These are phyloP conservation scores for Gandaritis pyraliata DNA, from an alignment of 2,888 invertebrate genomes.

Conservation along the genomic window DNA sequence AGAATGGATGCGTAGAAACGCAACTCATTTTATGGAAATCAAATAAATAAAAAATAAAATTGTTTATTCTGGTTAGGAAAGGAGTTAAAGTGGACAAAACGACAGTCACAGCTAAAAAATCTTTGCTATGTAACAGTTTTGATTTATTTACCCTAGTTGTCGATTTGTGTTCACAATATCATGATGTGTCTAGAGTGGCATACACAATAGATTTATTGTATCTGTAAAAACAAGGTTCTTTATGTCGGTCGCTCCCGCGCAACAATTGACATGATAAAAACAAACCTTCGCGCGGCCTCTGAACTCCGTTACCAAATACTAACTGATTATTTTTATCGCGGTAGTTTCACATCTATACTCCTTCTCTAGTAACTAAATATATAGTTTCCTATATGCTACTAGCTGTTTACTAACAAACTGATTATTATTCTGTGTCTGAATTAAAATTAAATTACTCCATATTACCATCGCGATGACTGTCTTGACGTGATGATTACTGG, in stretches of 20 bases:
- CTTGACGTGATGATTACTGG: constrained; percentile 30
- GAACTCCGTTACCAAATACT: background rate
- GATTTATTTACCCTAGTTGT: too few species aligned
- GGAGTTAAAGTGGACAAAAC: background rate
- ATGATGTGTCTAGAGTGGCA: too few species aligned
- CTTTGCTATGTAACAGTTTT: too few species aligned
- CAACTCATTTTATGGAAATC: constrained; percentile 1
- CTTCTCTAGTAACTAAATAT: background rate
- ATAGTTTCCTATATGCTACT: constrained; percentile 6
- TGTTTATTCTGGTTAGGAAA: too few species aligned
- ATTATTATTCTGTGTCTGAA: constrained; percentile 31
- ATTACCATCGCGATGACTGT: constrained; percentile 33
- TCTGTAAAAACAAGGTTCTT: too few species aligned
- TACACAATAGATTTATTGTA: too few species aligned
- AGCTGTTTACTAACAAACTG: constrained; percentile 16
- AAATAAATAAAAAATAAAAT: too few species aligned
- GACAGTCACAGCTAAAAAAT: too few species aligned
- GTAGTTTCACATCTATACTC: constrained; percentile 18
- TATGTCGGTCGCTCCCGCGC: too few species aligned
- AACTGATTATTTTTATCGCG: background rate
- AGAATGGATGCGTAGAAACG: constrained; percentile 12
- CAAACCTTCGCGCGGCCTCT: background rate
- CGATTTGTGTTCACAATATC: too few species aligned
- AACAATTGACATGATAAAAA: too few species aligned
- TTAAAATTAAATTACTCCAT: constrained; percentile 43